Evolutionary conservation across 2,797 vertebrate genomes (phyloP), one percentile per base, ranked within the genome.

Genomic region (Smutsia temminckii): DNA sequence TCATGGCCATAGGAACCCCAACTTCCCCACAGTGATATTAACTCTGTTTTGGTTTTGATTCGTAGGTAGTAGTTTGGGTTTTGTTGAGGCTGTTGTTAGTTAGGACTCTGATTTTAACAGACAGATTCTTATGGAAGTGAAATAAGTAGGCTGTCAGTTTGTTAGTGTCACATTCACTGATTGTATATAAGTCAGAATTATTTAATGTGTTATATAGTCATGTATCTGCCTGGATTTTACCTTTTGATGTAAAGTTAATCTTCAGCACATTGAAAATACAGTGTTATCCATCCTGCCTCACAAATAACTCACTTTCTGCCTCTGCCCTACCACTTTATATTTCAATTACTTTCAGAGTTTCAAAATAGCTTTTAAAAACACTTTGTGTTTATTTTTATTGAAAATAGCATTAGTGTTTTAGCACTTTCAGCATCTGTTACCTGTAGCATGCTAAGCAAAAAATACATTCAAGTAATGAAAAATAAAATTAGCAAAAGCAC

Each of bases 381-480:
- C 68, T 94, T 95, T 75, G 25, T 66, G 87, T 96, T 97, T 94
- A 83, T 85, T 95, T 69, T 53, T 55, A 23, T 78, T 96, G 37
- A 74, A 98, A 97, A 95, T 94, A 97, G 23, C 27, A 21, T n/a
- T 9, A 59, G 0, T 79, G 37, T 95, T 97, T 95, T 86, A 93
- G n/a, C 74, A 93, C 10, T 69, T 94, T 84, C 77, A 84, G 25
- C 16, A 83, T 90, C 55, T 95, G 55, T 59, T 92, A 95, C 37
- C n/a, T 95, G 61, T 94, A 63, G 25, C 37, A 51, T 51, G 27
- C 61, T 93, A 66, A 88, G 9, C 34, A 93, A 91, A 79, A 59
- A 97, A 95, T 40, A 78, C 8, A 23, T 93, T 23, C 49, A 96
- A 93, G 20, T 90, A 64, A 91, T 8, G 80, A 96, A 90, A 96